Evolutionary conservation across 2,888 invertebrate species (phyloP).

Genomic region (Julus scandinavius): DNA sequence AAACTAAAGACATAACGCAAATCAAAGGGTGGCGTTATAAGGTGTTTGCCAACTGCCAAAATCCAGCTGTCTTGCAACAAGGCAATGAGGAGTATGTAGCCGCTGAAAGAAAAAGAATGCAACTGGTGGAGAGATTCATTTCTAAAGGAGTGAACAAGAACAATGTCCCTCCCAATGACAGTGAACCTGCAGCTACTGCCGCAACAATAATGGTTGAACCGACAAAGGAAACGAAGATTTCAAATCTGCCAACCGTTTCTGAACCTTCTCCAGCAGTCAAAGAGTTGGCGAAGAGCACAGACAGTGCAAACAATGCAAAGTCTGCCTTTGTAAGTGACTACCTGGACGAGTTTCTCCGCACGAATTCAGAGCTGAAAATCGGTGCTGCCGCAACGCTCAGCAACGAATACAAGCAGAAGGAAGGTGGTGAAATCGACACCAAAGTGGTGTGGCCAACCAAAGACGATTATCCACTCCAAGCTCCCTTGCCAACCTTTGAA

Average conservation of each 20-base stretch:
- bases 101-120: background rate
- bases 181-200: background rate
- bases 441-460: constrained; percentile 54
- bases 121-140: background rate
- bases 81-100: background rate
- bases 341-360: constrained; percentile 54
- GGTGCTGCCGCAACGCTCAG: background rate
- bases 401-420: background rate
- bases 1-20: constrained; percentile 66
- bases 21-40: constrained; percentile 64
- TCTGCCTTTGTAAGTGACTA: constrained; percentile 55
- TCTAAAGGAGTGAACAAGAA: background rate
- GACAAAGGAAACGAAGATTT: no score
- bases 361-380: constrained; percentile 49
- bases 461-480: background rate
- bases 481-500: background rate
- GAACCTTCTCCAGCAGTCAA: background rate
- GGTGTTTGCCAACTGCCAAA: constrained; percentile 50
- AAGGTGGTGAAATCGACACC: constrained; percentile 24
- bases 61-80: background rate
- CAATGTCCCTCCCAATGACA: background rate
- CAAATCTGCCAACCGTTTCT: background rate
- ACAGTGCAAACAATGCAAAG: background rate
- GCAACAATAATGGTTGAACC: background rate
- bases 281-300: background rate